A percentile compares a stretch with the other conserved stretches of the same genome.
phyloP scores from a whole-genome alignment of 2,113 vertebrate species.

The Syngnathus scovelli region DNA sequence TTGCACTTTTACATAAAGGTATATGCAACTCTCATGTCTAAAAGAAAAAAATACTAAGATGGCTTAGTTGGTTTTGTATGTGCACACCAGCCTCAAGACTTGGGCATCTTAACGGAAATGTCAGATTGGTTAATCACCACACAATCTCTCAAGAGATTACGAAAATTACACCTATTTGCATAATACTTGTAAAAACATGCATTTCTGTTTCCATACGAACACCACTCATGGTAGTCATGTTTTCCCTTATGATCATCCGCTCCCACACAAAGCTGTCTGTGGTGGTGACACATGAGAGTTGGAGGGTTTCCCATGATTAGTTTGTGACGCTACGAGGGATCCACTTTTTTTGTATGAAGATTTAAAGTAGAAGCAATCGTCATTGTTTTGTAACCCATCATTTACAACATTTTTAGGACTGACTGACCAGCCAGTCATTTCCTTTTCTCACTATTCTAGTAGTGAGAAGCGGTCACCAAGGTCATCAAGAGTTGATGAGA shows the following conservation, averaged over 20 bases:
- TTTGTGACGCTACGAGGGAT: not conserved
- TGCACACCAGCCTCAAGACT: not conserved
- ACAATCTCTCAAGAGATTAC: slow-evolving; percentile 40
- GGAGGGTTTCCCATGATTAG: not conserved
- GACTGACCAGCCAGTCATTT: not conserved
- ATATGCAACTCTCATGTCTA: not conserved
- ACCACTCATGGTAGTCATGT: not conserved
- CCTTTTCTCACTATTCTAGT: not conserved
- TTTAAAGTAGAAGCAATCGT: not conserved
- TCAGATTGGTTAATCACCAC: slow-evolving; percentile 46
- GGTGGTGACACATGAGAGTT: not conserved
- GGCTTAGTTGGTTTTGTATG: slow-evolving; percentile 39
- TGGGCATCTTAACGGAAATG: slow-evolving; percentile 22
- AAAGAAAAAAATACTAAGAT: not conserved
- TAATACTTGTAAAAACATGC: slow-evolving; percentile 9
- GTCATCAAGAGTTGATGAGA: too few relatives aligned
- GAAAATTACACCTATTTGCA: slow-evolving; percentile 32
- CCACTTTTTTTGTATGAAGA: not conserved
- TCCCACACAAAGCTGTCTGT: not conserved
- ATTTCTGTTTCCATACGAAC: slow-evolving; percentile 13
- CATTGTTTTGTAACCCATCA: not conserved
- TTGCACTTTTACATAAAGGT: not conserved
- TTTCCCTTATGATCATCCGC: not conserved
- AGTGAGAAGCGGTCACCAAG: not conserved
- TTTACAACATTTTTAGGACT: not conserved